Conservation (phyloP, 2,888 invertebrate species). For the Camponotus fellah region DNA sequence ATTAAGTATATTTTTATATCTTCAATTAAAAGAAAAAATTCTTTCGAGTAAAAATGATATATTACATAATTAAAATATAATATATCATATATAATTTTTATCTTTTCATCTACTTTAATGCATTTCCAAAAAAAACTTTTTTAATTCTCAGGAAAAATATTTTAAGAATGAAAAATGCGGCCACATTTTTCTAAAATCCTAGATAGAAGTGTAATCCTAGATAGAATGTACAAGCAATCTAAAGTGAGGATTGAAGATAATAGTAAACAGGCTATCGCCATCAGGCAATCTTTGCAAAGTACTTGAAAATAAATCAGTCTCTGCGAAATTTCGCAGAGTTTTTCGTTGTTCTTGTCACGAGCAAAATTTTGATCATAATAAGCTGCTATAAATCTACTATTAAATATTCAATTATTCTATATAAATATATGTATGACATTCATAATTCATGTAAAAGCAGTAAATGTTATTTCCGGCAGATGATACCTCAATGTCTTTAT, state of each 20-base stretch:
- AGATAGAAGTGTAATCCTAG: conserved; percentile 15
- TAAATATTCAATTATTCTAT: neutral
- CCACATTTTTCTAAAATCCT: conserved; percentile 27
- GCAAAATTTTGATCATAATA: neutral
- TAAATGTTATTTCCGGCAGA: neutral
- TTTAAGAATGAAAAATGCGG: conserved; percentile 4
- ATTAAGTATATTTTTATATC: neutral
- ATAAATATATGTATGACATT: neutral
- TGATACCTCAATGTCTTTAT: conserved; percentile 5
- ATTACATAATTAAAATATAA: neutral
- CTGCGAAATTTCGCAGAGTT: neutral
- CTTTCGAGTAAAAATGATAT: neutral
- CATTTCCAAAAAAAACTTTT: neutral
- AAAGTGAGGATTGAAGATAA: conserved; percentile 52
- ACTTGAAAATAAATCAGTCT: neutral
- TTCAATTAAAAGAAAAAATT: neutral
- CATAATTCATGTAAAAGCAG: neutral
- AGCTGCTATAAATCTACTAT: neutral
- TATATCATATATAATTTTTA: neutral
- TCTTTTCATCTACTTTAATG: neutral
- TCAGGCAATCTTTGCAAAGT: conserved; percentile 12
- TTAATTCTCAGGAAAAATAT: neutral
- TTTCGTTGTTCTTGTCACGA: neutral
- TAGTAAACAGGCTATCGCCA: conserved; percentile 18
- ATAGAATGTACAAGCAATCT: conserved; percentile 37